Conservation (phyloP, 2,797 vertebrate genomes). For the Poecilia wingei region DNA sequence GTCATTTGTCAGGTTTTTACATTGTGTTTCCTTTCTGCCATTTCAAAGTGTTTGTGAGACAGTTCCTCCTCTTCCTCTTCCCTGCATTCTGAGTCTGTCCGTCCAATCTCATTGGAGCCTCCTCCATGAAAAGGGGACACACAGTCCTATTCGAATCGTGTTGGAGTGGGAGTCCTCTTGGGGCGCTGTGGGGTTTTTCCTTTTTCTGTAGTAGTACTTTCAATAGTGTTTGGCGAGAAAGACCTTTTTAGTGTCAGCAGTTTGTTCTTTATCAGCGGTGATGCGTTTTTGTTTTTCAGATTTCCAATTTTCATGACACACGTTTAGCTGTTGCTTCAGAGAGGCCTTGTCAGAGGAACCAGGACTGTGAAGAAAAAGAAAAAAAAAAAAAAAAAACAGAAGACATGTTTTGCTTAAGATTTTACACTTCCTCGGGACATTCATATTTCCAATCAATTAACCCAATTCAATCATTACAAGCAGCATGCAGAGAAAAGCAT, state of each 20-base stretch:
- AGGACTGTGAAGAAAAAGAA: slow-evolving; percentile 83
- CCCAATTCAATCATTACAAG: neutral
- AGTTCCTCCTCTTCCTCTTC: slow-evolving; percentile 68
- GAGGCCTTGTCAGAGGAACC: slow-evolving; percentile 95
- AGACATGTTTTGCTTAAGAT: slow-evolving; percentile 12
- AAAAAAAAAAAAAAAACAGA: slow-evolving; percentile 7
- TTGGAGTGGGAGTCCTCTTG: slow-evolving; percentile 61
- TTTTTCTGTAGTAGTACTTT: slow-evolving; percentile 70
- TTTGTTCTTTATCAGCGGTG: slow-evolving; percentile 70
- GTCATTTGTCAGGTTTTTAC: slow-evolving; percentile 75
- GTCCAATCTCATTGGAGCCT: slow-evolving; percentile 68
- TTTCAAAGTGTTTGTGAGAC: slow-evolving; percentile 64
- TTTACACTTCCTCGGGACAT: neutral
- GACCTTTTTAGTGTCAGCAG: slow-evolving; percentile 76
- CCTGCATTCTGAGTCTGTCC: slow-evolving; percentile 70
- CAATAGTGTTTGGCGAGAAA: slow-evolving; percentile 74
- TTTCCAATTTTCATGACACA: slow-evolving; percentile 80
- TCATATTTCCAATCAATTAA: neutral
- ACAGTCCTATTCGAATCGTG: slow-evolving; percentile 60
- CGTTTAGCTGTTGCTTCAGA: slow-evolving; percentile 80
- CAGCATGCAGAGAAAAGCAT: slow-evolving; percentile 19
- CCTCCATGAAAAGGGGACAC: slow-evolving; percentile 50
- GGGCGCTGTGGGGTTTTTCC: slow-evolving; percentile 22
- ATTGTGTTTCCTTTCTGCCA: slow-evolving; percentile 67
- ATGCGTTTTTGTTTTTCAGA: slow-evolving; percentile 57